Evolutionary conservation across 2,797 vertebrate genomes (phyloP).

Genomic region (Pantherophis vulpinus): DNA sequence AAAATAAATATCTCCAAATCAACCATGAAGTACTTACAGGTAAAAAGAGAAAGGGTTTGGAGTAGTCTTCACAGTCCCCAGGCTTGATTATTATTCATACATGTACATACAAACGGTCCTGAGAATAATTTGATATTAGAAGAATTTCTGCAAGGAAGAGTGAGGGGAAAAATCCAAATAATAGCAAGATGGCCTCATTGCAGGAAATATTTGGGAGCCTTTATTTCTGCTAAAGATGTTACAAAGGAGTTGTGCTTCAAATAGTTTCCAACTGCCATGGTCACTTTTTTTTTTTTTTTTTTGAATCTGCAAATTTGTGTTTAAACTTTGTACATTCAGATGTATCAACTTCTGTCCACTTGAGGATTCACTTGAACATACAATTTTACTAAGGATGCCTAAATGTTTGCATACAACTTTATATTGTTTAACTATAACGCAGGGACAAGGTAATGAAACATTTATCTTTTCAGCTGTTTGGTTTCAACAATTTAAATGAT

Average conservation of each 20-base stretch:
- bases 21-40: not conserved
- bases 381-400: not conserved
- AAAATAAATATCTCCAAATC: not conserved
- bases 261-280: not conserved
- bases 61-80: not conserved
- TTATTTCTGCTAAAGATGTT: not conserved
- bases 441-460: not conserved
- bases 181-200: not conserved
- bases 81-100: not conserved
- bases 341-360: not conserved
- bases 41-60: not conserved
- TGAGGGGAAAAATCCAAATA: not conserved
- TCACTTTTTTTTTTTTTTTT: not conserved
- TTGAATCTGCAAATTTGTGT: not conserved
- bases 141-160: not conserved
- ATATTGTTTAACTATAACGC: not conserved
- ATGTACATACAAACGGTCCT: not conserved
- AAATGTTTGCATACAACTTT: not conserved
- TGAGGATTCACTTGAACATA: not conserved
- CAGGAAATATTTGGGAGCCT: not conserved
- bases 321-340: not conserved
- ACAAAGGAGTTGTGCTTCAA: not conserved
- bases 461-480: not conserved
- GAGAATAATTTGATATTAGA: not conserved
- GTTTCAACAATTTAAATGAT: constrained; percentile 16